These are phyloP conservation scores for Rattus norvegicus DNA, from an alignment of 2,113 vertebrate species.

Conservation along the genomic window DNA sequence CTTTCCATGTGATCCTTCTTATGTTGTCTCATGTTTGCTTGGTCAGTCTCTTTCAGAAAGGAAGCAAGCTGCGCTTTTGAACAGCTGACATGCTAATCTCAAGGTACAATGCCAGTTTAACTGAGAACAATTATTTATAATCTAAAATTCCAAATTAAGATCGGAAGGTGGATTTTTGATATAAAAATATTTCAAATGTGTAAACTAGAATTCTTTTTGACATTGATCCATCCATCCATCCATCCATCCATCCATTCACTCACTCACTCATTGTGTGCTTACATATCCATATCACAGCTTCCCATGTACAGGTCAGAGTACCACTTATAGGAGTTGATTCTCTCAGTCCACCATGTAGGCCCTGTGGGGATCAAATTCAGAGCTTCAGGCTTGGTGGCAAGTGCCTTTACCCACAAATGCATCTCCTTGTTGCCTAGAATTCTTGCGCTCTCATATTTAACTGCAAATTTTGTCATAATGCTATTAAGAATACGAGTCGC, in stretches of 20 bases:
- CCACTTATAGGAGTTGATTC: neutral
- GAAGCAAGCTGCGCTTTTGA: constrained; percentile 74
- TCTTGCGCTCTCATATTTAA: constrained; percentile 74
- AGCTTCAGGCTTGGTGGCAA: neutral
- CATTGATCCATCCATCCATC: neutral
- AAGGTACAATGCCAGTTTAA: constrained; percentile 82
- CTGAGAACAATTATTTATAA: constrained; percentile 79
- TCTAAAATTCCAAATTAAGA: constrained; percentile 78
- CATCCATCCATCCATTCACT: neutral
- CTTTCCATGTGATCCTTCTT: constrained; percentile 53
- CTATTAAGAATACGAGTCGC: constrained; percentile 79
- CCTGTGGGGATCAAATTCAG: neutral
- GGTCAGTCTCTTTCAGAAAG: constrained; percentile 77
- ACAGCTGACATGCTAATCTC: constrained; percentile 83
- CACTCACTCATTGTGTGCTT: neutral
- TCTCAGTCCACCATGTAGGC: neutral
- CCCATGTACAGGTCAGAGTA: no score
- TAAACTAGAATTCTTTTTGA: constrained; percentile 76
- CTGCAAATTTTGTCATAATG: constrained; percentile 73
- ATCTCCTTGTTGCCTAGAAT: constrained; percentile 60
- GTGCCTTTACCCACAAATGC: no score
- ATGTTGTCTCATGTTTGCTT: constrained; percentile 61
- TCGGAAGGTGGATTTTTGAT: constrained; percentile 78
- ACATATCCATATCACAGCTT: no score
- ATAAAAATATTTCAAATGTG: constrained; percentile 81